Base-by-base conservation (phyloP, 2,113 vertebrate genomes). In the Engystomops pustulosus region DNA sequence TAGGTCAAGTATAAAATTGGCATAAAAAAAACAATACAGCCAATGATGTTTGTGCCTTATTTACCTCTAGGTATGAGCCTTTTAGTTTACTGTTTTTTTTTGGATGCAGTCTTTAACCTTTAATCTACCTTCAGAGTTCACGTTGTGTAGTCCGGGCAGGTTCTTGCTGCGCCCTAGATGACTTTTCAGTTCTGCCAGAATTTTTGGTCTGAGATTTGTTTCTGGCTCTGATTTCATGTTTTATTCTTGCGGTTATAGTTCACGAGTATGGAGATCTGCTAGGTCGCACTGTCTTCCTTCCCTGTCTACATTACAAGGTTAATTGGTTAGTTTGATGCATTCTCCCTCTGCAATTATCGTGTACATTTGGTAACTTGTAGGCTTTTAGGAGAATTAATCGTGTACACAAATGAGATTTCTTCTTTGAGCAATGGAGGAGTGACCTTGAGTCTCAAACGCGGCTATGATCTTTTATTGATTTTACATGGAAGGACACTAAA, bases 321-420 rank as follows among this genome's bases (percentile, higher is more conserved):
- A 81, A 81, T 81, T 81, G 34, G 49, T 44, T n/a, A 45, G 80
- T 53, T 60, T 3, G 6, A 25, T 60, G 80, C 53, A 45, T 82
- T 81, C 80, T 38, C 68, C 80, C 80, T 4, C 49, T 71, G 80
- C 68, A 72, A 82, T 82, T 82, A 60, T 71, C 49, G 55, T 45
- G 36, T 72, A 38, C 80, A 41, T 72, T 71, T 20, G 36, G 51
- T 72, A 72, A 44, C 51, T 38, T 82, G 68, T 58, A 72, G 60
- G 80, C 68, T 74, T 72, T 82, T 72, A 82, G 36, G 51, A 60
- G 68, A 82, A 82, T 72, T 72, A 82, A 82, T 82, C 74, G 69
- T 60, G 69, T 72, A 82, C 80, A 82, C 80, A 82, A 79, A 71
- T 72, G 68, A 60, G 80, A 72, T 45, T 72, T 82, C 49, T 69